Percentiles rank a stretch among this genome's conserved stretches.
phyloP scores from a whole-genome alignment of 2,888 invertebrate species.

The Emesis castigata region DNA sequence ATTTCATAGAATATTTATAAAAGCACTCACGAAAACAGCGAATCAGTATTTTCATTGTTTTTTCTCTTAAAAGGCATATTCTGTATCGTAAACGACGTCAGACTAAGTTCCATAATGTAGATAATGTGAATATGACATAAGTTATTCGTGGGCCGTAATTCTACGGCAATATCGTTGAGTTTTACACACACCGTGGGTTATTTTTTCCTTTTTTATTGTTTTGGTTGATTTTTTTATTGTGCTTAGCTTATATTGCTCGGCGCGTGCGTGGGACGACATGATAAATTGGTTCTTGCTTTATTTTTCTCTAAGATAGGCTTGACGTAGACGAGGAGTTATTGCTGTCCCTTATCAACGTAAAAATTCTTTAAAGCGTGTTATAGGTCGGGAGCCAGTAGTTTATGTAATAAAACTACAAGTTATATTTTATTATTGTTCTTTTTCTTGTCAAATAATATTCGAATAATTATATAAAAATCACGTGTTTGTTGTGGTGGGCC shows the following conservation, averaged over 20 bases:
- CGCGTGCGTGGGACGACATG: slow-evolving; percentile 85
- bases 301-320: slow-evolving; percentile 81
- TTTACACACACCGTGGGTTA: slow-evolving; percentile 84
- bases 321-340: slow-evolving; percentile 81
- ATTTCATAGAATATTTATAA: slow-evolving; percentile 27
- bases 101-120: slow-evolving; percentile 87
- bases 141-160: slow-evolving; percentile 84
- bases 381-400: neutral
- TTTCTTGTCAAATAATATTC: neutral
- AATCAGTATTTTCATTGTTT: slow-evolving; percentile 68
- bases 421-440: neutral
- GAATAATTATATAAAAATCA: no score
- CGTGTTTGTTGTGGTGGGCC: no score
- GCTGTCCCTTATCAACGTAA: slow-evolving; percentile 77
- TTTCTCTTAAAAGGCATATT: slow-evolving; percentile 27
- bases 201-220: slow-evolving; percentile 74
- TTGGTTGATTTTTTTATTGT: slow-evolving; percentile 79
- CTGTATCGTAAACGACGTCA: slow-evolving; percentile 73
- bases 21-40: slow-evolving; percentile 73
- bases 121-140: slow-evolving; percentile 87
- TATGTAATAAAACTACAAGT: neutral
- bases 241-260: slow-evolving; percentile 82
- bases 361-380: slow-evolving; percentile 75
- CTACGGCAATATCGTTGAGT: slow-evolving; percentile 85
- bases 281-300: slow-evolving; percentile 84